Evolutionary conservation across 2,888 invertebrate species (phyloP).

Genomic region (Dorcus parallelipipedus): DNA sequence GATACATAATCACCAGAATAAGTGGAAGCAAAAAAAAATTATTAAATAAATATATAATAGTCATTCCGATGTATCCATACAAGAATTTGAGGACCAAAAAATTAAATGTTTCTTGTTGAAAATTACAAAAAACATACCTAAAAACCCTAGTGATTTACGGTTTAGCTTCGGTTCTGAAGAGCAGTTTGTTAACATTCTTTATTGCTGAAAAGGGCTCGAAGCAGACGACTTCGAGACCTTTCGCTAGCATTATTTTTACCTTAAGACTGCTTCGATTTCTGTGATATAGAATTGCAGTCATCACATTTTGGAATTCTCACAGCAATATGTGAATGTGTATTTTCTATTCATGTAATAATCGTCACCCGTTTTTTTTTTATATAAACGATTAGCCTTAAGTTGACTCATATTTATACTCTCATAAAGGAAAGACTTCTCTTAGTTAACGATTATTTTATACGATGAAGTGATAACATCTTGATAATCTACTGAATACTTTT

Average conservation of each 20-base stretch:
- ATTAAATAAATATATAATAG: not conserved
- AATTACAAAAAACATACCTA: not conserved
- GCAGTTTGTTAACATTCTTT: not conserved
- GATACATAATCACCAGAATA: too few species aligned
- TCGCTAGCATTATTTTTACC: conserved; percentile 21
- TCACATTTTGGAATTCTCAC: conserved; percentile 20
- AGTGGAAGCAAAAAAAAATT: not conserved
- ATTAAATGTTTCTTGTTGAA: not conserved
- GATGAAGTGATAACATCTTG: too few species aligned
- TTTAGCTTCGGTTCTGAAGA: not conserved
- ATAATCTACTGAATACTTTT: too few species aligned
- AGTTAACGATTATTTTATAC: too few species aligned
- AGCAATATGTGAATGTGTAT: conserved; percentile 13
- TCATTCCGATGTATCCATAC: not conserved
- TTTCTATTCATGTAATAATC: not conserved
- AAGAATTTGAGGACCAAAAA: conserved; percentile 1
- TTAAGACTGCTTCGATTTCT: conserved; percentile 31
- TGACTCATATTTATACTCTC: too few species aligned
- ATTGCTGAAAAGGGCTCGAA: too few species aligned
- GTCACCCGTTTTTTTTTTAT: too few species aligned
- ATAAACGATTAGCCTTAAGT: too few species aligned
- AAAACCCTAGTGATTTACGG: not conserved
- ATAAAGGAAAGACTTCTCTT: too few species aligned
- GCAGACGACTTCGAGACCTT: not conserved
- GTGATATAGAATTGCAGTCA: conserved; percentile 31